These are phyloP conservation scores for Halocynthia aurantium DNA, from an alignment of 23 tunicate species.

Conservation along the genomic window DNA sequence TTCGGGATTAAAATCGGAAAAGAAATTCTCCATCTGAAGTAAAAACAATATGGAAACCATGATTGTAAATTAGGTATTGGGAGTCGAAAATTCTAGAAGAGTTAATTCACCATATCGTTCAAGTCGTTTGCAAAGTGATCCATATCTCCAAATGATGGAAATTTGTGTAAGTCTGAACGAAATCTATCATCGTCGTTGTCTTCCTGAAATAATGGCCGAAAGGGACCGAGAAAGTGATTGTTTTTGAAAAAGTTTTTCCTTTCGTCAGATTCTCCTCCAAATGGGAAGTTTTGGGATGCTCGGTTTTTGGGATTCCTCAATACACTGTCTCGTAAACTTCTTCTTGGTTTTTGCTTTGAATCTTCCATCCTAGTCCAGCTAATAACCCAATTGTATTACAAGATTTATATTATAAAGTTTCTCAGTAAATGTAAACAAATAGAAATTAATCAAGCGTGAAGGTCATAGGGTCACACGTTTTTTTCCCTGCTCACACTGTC, in stretches of 20 bases:
- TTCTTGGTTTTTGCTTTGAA: neutral
- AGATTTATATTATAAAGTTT: too few relatives aligned
- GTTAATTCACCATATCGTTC: neutral
- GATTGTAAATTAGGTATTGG: neutral
- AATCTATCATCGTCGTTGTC: too few relatives aligned
- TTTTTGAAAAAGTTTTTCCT: too few relatives aligned
- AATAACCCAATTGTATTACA: too few relatives aligned
- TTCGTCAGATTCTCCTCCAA: too few relatives aligned
- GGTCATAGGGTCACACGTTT: too few relatives aligned
- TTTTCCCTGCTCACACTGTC: too few relatives aligned
- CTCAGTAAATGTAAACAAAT: too few relatives aligned
- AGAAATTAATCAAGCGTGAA: too few relatives aligned
- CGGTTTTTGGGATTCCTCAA: neutral
- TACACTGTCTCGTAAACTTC: slow-evolving; percentile 19
- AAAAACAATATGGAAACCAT: neutral
- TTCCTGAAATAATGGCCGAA: neutral
- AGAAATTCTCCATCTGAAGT: slow-evolving; percentile 11
- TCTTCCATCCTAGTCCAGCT: neutral
- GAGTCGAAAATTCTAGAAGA: neutral
- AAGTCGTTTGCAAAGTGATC: neutral
- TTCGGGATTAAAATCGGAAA: slow-evolving; percentile 24
- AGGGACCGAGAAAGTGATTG: too few relatives aligned
- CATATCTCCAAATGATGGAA: slow-evolving; percentile 5
- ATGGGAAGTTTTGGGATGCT: neutral
- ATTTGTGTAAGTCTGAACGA: neutral